Conservation (phyloP, 2,888 invertebrate species). For the Leptopilina myrica region DNA sequence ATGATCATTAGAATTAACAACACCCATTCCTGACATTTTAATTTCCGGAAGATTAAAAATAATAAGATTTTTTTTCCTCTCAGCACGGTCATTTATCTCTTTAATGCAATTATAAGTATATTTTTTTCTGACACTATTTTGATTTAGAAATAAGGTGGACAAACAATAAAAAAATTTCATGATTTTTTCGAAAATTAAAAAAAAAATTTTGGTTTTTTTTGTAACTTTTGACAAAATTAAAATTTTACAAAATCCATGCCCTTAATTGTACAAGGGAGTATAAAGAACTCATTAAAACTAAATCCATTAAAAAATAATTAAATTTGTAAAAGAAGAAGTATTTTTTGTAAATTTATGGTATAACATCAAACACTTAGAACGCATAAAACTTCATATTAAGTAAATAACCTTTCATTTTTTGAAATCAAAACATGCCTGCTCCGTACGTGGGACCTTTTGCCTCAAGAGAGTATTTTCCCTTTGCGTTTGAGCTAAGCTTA, state of each 20-base stretch:
- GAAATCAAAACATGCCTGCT: background rate
- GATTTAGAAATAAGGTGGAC: background rate
- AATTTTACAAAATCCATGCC: slow-evolving; percentile 1
- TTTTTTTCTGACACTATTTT: slow-evolving; percentile 6
- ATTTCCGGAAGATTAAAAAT: too few relatives aligned
- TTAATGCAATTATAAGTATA: too few relatives aligned
- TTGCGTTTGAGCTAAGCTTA: slow-evolving; percentile 6
- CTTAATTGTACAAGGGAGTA: background rate
- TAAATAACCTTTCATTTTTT: background rate
- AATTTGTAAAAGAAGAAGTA: slow-evolving; percentile 3
- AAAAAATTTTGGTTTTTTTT: too few relatives aligned
- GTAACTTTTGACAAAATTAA: background rate
- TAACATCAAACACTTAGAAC: background rate
- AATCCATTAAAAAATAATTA: background rate
- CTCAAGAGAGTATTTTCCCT: background rate
- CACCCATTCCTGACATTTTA: too few relatives aligned
- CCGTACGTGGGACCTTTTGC: background rate
- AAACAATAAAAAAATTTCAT: background rate
- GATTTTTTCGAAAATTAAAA: background rate
- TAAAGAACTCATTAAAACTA: background rate
- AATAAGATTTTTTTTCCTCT: too few relatives aligned
- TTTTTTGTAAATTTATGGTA: background rate
- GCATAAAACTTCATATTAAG: background rate
- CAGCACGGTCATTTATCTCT: too few relatives aligned
- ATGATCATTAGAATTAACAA: too few relatives aligned